These are phyloP conservation scores for Steromphala cineraria DNA, from an alignment of 2,888 invertebrate species.

Conservation along the genomic window DNA sequence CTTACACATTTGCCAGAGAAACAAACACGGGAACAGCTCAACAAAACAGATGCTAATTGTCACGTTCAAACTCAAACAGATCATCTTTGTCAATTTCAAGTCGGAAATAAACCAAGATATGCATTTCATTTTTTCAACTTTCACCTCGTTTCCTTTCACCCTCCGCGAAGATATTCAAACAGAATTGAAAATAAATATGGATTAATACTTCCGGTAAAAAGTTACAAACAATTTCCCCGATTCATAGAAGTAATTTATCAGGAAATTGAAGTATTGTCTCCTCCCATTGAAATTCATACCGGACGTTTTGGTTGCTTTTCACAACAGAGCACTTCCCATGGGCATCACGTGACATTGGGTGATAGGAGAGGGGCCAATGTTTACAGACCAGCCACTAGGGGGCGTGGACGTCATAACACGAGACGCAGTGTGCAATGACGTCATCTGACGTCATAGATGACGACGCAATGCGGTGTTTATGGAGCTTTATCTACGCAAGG, in stretches of 20 bases:
- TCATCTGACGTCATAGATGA: not conserved
- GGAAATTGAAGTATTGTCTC: not conserved
- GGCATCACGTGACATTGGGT: not conserved
- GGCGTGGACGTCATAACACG: not conserved
- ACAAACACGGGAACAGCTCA: not conserved
- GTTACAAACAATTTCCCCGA: conserved; percentile 5
- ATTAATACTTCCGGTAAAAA: not conserved
- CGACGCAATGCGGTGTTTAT: not conserved
- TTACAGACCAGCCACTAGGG: not conserved
- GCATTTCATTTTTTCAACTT: not conserved
- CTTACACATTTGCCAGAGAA: not conserved
- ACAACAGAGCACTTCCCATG: not conserved
- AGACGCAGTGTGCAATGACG: not conserved
- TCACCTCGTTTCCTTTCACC: not conserved
- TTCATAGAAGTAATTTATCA: not conserved
- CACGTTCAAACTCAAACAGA: not conserved
- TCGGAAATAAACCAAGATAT: not conserved
- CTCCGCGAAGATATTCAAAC: not conserved
- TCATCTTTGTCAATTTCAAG: not conserved
- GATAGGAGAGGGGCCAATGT: not conserved
- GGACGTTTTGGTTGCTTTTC: not conserved
- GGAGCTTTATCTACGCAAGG: too few species aligned
- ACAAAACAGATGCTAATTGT: not conserved
- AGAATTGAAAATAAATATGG: not conserved
- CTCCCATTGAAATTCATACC: not conserved